Evolutionary conservation across 2,113 vertebrate species (phyloP).

Genomic region (Neomonachus schauinslandi): DNA sequence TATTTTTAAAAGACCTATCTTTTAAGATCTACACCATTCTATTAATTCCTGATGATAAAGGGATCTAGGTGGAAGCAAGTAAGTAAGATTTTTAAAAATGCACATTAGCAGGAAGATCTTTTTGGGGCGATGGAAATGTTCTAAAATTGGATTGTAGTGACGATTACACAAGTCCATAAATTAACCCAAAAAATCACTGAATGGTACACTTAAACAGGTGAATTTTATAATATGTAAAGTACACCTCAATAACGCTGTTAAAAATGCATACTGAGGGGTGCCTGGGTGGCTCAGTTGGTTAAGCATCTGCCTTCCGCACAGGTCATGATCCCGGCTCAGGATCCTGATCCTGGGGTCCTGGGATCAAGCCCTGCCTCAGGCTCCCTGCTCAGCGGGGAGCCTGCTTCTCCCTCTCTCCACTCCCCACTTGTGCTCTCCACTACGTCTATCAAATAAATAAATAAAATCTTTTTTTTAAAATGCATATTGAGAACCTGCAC

Average conservation of each 20-base stretch:
- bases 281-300: too few relatives aligned
- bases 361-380: too few relatives aligned
- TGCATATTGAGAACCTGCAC: background rate
- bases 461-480: background rate
- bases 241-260: slow-evolving; percentile 13
- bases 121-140: background rate
- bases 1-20: slow-evolving; percentile 9
- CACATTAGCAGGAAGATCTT: background rate
- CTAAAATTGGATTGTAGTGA: slow-evolving; percentile 41
- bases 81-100: background rate
- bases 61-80: slow-evolving; percentile 14
- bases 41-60: slow-evolving; percentile 21
- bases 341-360: too few relatives aligned
- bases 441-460: too few relatives aligned
- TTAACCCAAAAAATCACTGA: slow-evolving; percentile 13
- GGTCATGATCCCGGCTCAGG: too few relatives aligned
- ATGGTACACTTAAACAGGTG: background rate
- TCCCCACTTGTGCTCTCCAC: too few relatives aligned
- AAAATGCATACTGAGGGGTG: background rate
- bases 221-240: slow-evolving; percentile 45
- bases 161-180: slow-evolving; percentile 56
- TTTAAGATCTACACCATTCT: slow-evolving; percentile 44
- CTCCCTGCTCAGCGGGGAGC: too few relatives aligned
- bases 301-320: too few relatives aligned
- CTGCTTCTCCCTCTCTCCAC: too few relatives aligned